phyloP scores from a whole-genome alignment of 1,140 invertebrate genomes.

The Aphelinus certus region DNA sequence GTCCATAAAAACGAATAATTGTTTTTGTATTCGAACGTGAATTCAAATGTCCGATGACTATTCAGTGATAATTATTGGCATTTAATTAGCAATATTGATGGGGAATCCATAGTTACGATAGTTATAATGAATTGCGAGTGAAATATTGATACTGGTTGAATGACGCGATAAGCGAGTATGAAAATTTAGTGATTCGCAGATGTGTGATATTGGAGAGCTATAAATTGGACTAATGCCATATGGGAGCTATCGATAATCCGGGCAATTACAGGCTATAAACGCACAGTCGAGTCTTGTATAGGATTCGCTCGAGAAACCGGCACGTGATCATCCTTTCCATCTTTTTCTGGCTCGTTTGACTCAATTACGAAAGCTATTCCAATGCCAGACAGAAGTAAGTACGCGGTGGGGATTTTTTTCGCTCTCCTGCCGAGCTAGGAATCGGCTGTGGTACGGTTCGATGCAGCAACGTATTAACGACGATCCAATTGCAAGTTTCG shows the following conservation, averaged over 20 bases:
- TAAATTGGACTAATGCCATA: no score
- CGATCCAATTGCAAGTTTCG: neutral
- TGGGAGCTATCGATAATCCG: neutral
- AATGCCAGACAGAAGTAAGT: slow-evolving; percentile 4
- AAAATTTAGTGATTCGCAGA: no score
- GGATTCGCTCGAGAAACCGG: neutral
- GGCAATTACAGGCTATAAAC: neutral
- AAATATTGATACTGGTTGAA: no score
- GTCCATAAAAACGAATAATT: no score
- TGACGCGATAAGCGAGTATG: no score
- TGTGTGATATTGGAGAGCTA: no score
- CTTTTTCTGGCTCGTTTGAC: slow-evolving; percentile 3
- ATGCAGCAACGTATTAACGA: slow-evolving; percentile 12
- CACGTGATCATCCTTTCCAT: neutral
- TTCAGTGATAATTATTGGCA: no score
- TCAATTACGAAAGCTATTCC: slow-evolving; percentile 19
- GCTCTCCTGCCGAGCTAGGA: neutral
- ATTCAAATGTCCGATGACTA: no score
- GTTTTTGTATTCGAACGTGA: no score
- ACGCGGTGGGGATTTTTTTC: neutral
- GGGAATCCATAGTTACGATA: no score
- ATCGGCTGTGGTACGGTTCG: neutral
- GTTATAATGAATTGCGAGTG: no score
- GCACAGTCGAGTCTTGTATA: neutral
- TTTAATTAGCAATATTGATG: no score